Base-by-base conservation (phyloP, 2,888 invertebrate species). In the Cristatella mucedo region DNA sequence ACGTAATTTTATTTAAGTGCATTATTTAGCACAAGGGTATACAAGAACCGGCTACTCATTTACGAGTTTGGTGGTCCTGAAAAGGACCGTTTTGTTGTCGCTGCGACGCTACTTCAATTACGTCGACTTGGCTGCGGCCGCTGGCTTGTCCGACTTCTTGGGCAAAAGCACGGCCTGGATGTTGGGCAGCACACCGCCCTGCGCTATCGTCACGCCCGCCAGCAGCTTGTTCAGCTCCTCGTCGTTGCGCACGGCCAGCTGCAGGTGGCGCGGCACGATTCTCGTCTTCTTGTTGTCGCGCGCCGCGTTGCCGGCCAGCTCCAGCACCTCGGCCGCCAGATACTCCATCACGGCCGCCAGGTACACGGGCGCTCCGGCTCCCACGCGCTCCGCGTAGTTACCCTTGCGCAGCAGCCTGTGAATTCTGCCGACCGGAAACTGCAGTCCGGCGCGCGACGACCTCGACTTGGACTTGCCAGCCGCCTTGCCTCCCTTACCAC, bases 171-270 rank as follows among this genome's bases (percentile, higher is more conserved):
- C 74, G 4, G 77, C 72, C 53, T 79, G 76, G 49, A 82, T 81
- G 54, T 77, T 77, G 0, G 82, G 82, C 55, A 84, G 61, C 0
- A 83, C 83, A 50, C 82, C 84, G 43, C 82, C 83, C 63, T 82
- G 78, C 20, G 80, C 76, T 56, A 84, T 82, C 19, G 80, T 81
- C 1, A 82, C 81, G 29, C 77, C 77, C 1, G 74, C 71, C 2
- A 84, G 63, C 36, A 83, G 67, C 58, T 75, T 77, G 60, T 78
- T 79, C 53, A 84, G 66, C 55, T 83, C 82, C 52, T 81, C 80
- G 58, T 83, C 82, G 59, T 80, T 81, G 13, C 78, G 70, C 37
- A 82, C 75, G 16, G 81, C 81, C 48, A 83, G 57, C 57, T 82
- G 77, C 20, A 82, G 68, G 60, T 81, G 81, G 31, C 80, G 72